Conservation (phyloP, 2,888 invertebrate genomes). For the Drymonia ruficornis region DNA sequence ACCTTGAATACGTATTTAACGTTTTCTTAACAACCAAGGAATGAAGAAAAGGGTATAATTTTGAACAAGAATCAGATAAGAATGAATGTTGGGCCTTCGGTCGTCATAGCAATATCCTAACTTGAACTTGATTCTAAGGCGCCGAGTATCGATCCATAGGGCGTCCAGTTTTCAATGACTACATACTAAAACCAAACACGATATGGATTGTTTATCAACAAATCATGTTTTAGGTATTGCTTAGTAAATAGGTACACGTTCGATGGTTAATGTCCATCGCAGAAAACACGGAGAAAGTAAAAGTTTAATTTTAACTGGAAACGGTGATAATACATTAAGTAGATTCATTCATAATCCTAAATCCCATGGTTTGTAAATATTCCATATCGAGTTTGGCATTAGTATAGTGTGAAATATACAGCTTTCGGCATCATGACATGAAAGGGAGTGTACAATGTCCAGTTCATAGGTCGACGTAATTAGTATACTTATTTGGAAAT, state of each 20-base stretch:
- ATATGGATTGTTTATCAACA: too few relatives aligned
- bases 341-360: too few relatives aligned
- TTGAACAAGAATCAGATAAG: constrained; percentile 8
- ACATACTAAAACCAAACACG: too few relatives aligned
- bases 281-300: too few relatives aligned
- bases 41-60: not conserved
- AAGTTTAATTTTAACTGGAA: too few relatives aligned
- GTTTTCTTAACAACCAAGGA: not conserved
- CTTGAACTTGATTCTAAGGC: constrained; percentile 51
- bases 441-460: constrained; percentile 8
- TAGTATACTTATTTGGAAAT: constrained; percentile 3
- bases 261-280: too few relatives aligned
- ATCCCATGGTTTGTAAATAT: too few relatives aligned
- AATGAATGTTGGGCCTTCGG: constrained; percentile 50
- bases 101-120: constrained; percentile 64
- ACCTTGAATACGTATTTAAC: not conserved
- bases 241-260: too few relatives aligned
- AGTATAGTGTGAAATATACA: constrained; percentile 10
- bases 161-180: constrained; percentile 45
- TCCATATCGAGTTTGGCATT: too few relatives aligned
- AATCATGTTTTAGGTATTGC: too few relatives aligned
- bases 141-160: constrained; percentile 53
- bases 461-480: not conserved
- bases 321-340: too few relatives aligned
- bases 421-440: not conserved